These are phyloP conservation scores for Chrysogorgia sp. DNA, from an alignment of 92 coral and sea anemone genomes.

Conservation along the genomic window DNA sequence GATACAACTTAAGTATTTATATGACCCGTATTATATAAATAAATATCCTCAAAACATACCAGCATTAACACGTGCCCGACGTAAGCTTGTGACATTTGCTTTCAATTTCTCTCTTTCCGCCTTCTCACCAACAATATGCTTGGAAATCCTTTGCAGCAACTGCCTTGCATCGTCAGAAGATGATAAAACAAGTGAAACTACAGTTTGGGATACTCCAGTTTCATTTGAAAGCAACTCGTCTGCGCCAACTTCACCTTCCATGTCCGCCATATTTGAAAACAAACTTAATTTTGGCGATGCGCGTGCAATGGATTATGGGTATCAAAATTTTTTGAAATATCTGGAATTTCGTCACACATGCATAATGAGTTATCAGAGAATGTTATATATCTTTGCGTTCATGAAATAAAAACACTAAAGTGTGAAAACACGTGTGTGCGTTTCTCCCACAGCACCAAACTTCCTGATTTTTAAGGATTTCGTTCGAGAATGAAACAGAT, in stretches of 20 bases:
- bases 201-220: constrained; percentile 11
- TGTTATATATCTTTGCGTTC: too few species aligned
- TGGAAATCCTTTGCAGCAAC: constrained; percentile 58
- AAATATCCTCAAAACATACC: constrained; percentile 53
- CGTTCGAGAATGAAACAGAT: too few species aligned
- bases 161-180: constrained; percentile 65
- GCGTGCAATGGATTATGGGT: too few species aligned
- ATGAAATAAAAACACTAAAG: too few species aligned
- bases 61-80: constrained; percentile 99
- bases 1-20: too few species aligned
- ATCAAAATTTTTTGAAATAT: too few species aligned
- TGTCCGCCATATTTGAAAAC: neutral
- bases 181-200: neutral
- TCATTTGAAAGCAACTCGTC: constrained; percentile 17
- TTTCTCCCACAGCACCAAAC: too few species aligned
- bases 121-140: constrained; percentile 60
- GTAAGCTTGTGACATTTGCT: constrained; percentile 69
- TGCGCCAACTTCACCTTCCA: neutral
- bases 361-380: too few species aligned
- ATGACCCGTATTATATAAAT: neutral
- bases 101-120: constrained; percentile 67
- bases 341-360: too few species aligned
- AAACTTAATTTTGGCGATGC: too few species aligned
- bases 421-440: too few species aligned
- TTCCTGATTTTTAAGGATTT: too few species aligned